These are phyloP conservation scores for Acromyrmex heyeri DNA, from an alignment of 1,140 invertebrate species.

Conservation along the genomic window DNA sequence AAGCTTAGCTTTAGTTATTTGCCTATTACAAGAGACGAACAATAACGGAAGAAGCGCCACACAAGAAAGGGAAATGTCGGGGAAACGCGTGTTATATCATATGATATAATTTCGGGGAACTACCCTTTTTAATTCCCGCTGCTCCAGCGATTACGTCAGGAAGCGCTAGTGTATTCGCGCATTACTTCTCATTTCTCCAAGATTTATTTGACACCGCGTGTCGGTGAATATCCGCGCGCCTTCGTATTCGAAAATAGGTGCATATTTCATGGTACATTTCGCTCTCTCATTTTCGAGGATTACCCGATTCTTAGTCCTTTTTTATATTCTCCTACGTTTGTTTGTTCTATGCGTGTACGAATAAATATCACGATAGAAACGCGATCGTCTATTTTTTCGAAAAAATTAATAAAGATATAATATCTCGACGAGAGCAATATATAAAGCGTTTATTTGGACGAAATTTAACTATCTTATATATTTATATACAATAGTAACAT, in stretches of 20 bases:
- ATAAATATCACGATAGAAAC: background rate
- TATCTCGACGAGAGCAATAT: background rate
- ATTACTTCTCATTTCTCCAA: slow-evolving; percentile 67
- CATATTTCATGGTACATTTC: slow-evolving; percentile 64
- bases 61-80: background rate
- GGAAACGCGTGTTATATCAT: slow-evolving; percentile 60
- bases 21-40: background rate
- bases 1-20: slow-evolving; percentile 55
- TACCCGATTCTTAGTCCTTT: slow-evolving; percentile 39
- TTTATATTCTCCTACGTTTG: background rate
- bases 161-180: slow-evolving; percentile 52
- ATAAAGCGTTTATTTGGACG: background rate
- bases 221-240: slow-evolving; percentile 49
- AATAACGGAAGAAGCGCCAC: background rate
- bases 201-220: slow-evolving; percentile 35
- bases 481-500: background rate
- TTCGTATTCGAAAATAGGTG: slow-evolving; percentile 55
- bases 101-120: slow-evolving; percentile 62
- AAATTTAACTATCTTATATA: background rate
- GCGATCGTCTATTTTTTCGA: background rate
- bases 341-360: background rate
- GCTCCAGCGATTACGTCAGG: slow-evolving; percentile 65
- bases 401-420: slow-evolving; percentile 17
- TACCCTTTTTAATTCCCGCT: slow-evolving; percentile 71
- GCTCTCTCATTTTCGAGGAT: slow-evolving; percentile 44